Base-by-base conservation (phyloP, 2,797 vertebrate genomes). In the Petrocephalus schoutedeni region DNA sequence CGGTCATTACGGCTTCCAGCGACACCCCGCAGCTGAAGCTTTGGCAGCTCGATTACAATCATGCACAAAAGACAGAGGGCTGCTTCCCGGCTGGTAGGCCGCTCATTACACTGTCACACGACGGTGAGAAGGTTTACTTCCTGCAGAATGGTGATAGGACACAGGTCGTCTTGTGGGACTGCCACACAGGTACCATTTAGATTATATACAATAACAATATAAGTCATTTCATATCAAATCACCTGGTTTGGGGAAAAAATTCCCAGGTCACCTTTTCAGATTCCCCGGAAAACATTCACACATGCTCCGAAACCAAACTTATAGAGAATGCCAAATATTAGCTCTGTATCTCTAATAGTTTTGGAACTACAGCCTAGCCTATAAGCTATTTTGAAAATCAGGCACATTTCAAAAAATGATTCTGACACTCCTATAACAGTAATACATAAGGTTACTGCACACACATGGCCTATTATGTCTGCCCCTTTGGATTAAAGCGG, bases 141-240 rank as follows among this genome's bases (percentile, higher is more conserved):
- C 93, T 96, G 41, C 94, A 91, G 5, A 90, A 92, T 1, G 93
- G 94, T 80, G 92, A 93, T 21, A 94, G 92, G 71, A 94, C 87
- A 0, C 95, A 97, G 87, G 93, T 97, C 61, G 90, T 94, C 86
- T 89, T 95, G 87, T 97, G 96, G 97, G 95, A 95, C 87, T 59
- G 88, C 88, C 87, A 87, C 16, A 92, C 95, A 94, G 96, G 97
- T 97, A 90, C 90, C 67, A 28, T 67, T 64, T 7, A 56, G 10
- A 71, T 28, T 56, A 56, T 77, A n/a, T 56, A 51, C 49, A 32
- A 14, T 74, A 87, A 6, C 16, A 53, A 45, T 19, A 49, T 49
- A 49, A 61, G 67, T 36, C 4, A 41, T 74, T 74, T 32, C 28
- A 74, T 41, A 74, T 74, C 67, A 41, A 74, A 71, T 3, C 64